These are phyloP conservation scores for Ibycter americanus DNA, from an alignment of 2,797 vertebrate species.

Conservation along the genomic window DNA sequence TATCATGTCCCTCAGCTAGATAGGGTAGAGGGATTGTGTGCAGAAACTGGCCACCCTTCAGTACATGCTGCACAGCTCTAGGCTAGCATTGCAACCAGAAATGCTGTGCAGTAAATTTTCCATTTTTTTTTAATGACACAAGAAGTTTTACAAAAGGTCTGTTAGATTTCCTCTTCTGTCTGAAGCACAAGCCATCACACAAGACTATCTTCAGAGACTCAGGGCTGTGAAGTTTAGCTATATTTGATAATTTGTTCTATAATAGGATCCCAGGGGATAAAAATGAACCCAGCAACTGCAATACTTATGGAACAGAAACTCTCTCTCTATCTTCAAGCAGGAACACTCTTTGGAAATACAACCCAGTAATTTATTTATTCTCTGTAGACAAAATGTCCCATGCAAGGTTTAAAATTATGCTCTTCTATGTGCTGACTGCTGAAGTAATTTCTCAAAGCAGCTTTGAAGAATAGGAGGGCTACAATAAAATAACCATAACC, in stretches of 20 bases:
- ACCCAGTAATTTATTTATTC: neutral
- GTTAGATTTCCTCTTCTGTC: neutral
- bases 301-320: neutral
- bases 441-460: constrained; percentile 31
- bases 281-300: neutral
- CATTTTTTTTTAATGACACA: neutral
- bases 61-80: rapidly evolving
- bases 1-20: neutral
- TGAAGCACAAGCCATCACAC: neutral
- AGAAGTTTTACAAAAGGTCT: neutral
- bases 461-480: constrained; percentile 1
- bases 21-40: neutral
- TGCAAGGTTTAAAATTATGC: neutral
- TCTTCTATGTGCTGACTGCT: neutral
- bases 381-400: neutral
- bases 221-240: neutral
- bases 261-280: neutral
- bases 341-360: neutral
- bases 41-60: neutral
- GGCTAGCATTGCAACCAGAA: neutral
- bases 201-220: neutral
- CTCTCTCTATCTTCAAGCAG: neutral
- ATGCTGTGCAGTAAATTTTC: neutral
- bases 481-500: neutral
- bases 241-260: constrained; percentile 8